These are phyloP conservation scores for Odontomyia ornata DNA, from an alignment of 2,888 invertebrate genomes.

Conservation along the genomic window DNA sequence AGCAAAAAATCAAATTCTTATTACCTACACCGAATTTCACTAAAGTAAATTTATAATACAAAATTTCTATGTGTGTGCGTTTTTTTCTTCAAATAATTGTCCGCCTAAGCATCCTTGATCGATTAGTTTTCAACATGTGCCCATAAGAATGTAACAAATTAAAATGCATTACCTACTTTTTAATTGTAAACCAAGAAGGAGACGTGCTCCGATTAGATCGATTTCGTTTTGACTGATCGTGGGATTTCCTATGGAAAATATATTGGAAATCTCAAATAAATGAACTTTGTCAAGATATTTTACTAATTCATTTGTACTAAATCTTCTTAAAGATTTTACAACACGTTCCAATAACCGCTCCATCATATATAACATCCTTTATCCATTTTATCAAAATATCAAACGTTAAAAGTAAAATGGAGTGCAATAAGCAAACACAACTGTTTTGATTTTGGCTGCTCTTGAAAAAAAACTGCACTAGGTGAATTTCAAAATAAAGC, in stretches of 20 bases:
- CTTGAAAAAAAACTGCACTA: too few relatives aligned
- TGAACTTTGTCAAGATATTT: background rate
- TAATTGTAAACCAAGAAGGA: constrained; percentile 43
- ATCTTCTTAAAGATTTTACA: background rate
- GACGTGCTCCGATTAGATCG: constrained; percentile 20
- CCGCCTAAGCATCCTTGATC: too few relatives aligned
- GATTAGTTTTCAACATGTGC: too few relatives aligned
- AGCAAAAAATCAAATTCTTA: too few relatives aligned
- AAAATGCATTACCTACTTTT: constrained; percentile 38
- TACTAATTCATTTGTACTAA: background rate
- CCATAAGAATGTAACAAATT: background rate
- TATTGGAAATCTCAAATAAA: constrained; percentile 38
- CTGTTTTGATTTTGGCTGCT: too few relatives aligned
- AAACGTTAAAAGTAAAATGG: background rate
- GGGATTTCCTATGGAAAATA: constrained; percentile 37
- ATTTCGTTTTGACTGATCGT: constrained; percentile 27
- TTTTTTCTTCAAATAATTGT: too few relatives aligned
- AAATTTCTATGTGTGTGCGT: too few relatives aligned
- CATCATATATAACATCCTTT: background rate
- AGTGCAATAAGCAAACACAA: too few relatives aligned
- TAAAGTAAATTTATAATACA: too few relatives aligned
- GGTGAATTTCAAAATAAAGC: too few relatives aligned
- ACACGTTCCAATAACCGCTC: background rate
- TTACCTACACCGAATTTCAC: too few relatives aligned
- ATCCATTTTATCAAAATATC: background rate